These are phyloP conservation scores for Aythya baeri DNA, from an alignment of 2,113 vertebrate species.

Conservation along the genomic window DNA sequence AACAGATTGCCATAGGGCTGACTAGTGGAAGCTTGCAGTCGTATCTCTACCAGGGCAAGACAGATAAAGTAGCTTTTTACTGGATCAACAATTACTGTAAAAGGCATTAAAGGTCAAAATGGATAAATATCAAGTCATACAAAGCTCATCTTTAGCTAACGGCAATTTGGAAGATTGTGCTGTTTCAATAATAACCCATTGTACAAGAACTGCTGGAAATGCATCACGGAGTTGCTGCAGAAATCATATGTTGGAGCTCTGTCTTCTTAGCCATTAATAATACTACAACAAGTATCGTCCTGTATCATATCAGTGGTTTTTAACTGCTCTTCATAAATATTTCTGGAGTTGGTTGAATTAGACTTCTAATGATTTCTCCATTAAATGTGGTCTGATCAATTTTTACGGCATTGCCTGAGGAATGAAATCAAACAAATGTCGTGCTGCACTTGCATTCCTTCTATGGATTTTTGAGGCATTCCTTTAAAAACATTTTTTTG, in stretches of 20 bases:
- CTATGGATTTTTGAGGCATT: slow-evolving; percentile 54
- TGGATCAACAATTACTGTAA: slow-evolving; percentile 57
- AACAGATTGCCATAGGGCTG: not conserved
- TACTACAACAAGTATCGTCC: slow-evolving; percentile 29
- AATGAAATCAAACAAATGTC: slow-evolving; percentile 50
- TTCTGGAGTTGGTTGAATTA: slow-evolving; percentile 58
- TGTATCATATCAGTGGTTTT: slow-evolving; percentile 50
- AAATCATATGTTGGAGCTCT: not conserved
- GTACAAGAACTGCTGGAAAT: slow-evolving; percentile 24
- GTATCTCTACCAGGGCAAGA: slow-evolving; percentile 16
- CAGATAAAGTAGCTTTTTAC: slow-evolving; percentile 54
- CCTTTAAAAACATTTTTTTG: slow-evolving; percentile 51
- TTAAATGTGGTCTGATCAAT: slow-evolving; percentile 69
- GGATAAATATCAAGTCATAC: slow-evolving; percentile 62
- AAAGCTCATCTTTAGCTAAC: slow-evolving; percentile 39
- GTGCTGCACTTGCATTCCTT: slow-evolving; percentile 2
- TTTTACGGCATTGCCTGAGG: slow-evolving; percentile 46
- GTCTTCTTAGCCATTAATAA: slow-evolving; percentile 51
- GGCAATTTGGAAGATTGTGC: slow-evolving; percentile 8
- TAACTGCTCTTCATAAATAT: slow-evolving; percentile 65
- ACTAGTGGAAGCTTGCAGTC: not conserved
- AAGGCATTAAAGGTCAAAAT: slow-evolving; percentile 65
- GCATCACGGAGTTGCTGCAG: not conserved
- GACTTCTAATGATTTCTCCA: slow-evolving; percentile 67
- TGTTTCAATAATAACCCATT: slow-evolving; percentile 26